Evolutionary conservation across 2,888 invertebrate genomes (phyloP).

Genomic region (Callyntrura sp.): DNA sequence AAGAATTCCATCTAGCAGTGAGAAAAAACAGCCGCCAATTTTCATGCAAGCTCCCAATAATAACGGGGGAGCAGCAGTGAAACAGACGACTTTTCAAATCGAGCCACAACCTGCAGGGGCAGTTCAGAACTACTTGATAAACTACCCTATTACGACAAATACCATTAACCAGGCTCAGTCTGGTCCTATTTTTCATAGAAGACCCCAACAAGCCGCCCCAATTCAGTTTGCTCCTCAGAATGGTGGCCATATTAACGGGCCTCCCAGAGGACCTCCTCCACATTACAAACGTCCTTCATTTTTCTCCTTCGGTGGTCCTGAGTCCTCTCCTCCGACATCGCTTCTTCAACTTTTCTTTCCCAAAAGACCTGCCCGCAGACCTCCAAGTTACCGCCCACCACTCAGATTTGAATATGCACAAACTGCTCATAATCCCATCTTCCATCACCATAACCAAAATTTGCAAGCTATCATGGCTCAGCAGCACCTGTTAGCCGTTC

Average conservation of each 20-base stretch:
- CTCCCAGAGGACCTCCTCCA: constrained; percentile 62
- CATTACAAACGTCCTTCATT: constrained; percentile 66
- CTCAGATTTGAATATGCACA: constrained; percentile 65
- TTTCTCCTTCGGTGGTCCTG: constrained; percentile 61
- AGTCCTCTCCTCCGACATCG: constrained; percentile 66
- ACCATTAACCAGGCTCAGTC: constrained; percentile 12
- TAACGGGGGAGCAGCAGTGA: not conserved
- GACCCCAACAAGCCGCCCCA: constrained; percentile 17
- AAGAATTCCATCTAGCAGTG: constrained; percentile 35
- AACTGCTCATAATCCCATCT: constrained; percentile 21
- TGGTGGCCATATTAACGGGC: constrained; percentile 35
- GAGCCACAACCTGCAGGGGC: constrained; percentile 66
- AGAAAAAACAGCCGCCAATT: constrained; percentile 65
- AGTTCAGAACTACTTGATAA: constrained; percentile 66
- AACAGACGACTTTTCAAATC: constrained; percentile 49
- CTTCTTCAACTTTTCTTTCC: constrained; percentile 72
- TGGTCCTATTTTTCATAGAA: constrained; percentile 2
- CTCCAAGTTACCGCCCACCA: constrained; percentile 68
- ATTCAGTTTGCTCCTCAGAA: constrained; percentile 53
- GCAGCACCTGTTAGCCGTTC: constrained; percentile 64
- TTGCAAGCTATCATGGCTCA: constrained; percentile 65
- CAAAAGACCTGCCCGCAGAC: constrained; percentile 46
- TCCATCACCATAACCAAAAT: constrained; percentile 70
- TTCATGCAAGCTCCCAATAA: constrained; percentile 73
- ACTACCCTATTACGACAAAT: constrained; percentile 51